These are phyloP conservation scores for Alitta virens DNA, from an alignment of 2,888 invertebrate genomes.

Conservation along the genomic window DNA sequence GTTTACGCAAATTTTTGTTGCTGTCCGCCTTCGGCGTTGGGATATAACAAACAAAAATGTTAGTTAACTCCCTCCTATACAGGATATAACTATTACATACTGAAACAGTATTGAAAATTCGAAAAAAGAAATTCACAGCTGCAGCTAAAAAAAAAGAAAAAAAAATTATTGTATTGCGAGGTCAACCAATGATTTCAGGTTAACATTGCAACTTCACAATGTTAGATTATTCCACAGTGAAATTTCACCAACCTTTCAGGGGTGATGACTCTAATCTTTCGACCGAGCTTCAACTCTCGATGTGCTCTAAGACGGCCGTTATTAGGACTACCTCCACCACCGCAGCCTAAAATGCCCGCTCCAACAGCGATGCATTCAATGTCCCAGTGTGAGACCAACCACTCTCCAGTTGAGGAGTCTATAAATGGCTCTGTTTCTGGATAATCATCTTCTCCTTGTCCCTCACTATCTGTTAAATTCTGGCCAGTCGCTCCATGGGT, in stretches of 20 bases:
- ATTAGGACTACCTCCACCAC: slow-evolving; percentile 50
- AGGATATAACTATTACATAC: too few relatives aligned
- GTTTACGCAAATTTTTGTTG: too few relatives aligned
- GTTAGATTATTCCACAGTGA: too few relatives aligned
- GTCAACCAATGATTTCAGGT: too few relatives aligned
- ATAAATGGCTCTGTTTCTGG: slow-evolving; percentile 3
- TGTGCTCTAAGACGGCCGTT: slow-evolving; percentile 36
- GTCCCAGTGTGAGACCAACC: slow-evolving; percentile 43
- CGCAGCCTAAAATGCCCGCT: slow-evolving; percentile 49
- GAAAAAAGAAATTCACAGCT: too few relatives aligned
- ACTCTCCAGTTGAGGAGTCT: slow-evolving; percentile 34
- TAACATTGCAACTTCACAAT: too few relatives aligned
- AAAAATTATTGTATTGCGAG: too few relatives aligned
- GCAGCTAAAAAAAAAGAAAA: too few relatives aligned
- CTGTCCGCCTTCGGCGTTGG: too few relatives aligned
- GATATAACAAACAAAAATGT: too few relatives aligned
- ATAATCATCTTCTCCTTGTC: not conserved
- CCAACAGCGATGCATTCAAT: slow-evolving; percentile 49
- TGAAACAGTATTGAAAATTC: too few relatives aligned
- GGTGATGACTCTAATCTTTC: slow-evolving; percentile 38
- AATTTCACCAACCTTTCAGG: slow-evolving; percentile 31
- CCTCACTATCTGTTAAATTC: not conserved
- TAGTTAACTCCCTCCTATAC: too few relatives aligned
- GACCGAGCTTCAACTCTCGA: slow-evolving; percentile 33
- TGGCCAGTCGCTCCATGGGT: not conserved